phyloP scores from a whole-genome alignment of 2,797 vertebrate genomes.

The Euthynnus affinis region DNA sequence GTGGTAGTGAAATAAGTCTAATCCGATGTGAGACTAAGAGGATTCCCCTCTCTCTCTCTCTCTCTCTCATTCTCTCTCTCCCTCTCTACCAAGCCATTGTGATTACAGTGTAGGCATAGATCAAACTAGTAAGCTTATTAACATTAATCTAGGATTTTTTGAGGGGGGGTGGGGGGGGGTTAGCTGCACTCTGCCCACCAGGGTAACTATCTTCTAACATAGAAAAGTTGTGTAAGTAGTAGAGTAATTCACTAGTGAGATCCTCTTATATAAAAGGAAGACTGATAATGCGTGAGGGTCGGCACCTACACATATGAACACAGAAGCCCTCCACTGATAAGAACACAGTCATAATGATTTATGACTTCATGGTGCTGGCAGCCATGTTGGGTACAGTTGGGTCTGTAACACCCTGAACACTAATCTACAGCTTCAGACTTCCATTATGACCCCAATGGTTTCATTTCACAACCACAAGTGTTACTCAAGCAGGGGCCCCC shows the following conservation, averaged over 20 bases:
- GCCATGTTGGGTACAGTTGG: background rate
- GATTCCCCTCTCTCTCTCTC: constrained; percentile 58
- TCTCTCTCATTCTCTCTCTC: constrained; percentile 34
- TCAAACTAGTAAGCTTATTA: constrained; percentile 43
- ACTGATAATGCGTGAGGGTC: background rate
- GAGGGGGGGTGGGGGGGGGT: background rate
- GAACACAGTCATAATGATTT: constrained; percentile 7
- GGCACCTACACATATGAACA: constrained; percentile 6
- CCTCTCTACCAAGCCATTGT: constrained; percentile 53
- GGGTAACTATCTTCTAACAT: constrained; percentile 11
- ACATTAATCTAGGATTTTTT: constrained; percentile 43
- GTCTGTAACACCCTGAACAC: background rate
- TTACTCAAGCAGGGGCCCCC: constrained; percentile 20
- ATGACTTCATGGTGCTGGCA: constrained; percentile 18
- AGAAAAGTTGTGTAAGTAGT: constrained; percentile 18
- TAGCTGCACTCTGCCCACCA: constrained; percentile 20
- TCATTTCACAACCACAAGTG: constrained; percentile 21
- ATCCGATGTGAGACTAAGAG: constrained; percentile 69
- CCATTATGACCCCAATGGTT: background rate
- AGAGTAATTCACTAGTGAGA: constrained; percentile 37
- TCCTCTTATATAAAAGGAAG: constrained; percentile 40
- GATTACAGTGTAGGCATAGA: constrained; percentile 52
- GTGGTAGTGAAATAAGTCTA: constrained; percentile 57
- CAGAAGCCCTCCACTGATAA: constrained; percentile 43
- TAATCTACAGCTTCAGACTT: constrained; percentile 6